Conservation (phyloP, 2,113 vertebrate genomes). For the Lipophrys pholis region DNA sequence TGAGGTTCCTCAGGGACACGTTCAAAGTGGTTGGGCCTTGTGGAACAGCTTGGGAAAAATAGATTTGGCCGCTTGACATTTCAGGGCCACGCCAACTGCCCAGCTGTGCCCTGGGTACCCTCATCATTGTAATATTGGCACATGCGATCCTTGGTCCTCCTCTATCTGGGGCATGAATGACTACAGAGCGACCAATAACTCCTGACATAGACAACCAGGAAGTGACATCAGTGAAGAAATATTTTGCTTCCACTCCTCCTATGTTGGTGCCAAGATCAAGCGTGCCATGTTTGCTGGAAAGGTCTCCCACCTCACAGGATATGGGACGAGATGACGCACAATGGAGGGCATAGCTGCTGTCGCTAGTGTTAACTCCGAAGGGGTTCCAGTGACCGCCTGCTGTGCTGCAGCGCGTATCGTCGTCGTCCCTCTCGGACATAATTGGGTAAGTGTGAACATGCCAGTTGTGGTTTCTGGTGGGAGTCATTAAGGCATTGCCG, state of each 20-base stretch:
- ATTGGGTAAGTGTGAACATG: constrained; percentile 83
- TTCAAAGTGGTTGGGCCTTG: constrained; percentile 75
- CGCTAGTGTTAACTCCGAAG: constrained; percentile 59
- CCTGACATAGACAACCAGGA: constrained; percentile 71
- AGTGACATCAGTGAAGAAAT: constrained; percentile 84
- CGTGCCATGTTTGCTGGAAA: constrained; percentile 73
- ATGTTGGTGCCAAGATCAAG: constrained; percentile 59
- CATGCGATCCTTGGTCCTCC: constrained; percentile 77
- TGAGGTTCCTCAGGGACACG: constrained; percentile 72
- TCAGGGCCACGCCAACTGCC: constrained; percentile 76
- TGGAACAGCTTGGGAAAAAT: constrained; percentile 74
- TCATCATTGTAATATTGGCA: constrained; percentile 81
- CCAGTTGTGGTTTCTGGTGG: constrained; percentile 82
- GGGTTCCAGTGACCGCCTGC: constrained; percentile 85
- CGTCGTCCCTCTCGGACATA: constrained; percentile 80
- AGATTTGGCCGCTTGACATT: constrained; percentile 61
- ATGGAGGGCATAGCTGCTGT: constrained; percentile 67
- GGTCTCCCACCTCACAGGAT: constrained; percentile 84
- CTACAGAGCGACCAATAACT: constrained; percentile 80
- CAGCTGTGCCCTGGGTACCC: constrained; percentile 49
- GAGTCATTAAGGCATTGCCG: constrained; percentile 47
- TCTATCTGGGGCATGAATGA: constrained; percentile 77
- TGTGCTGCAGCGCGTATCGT: constrained; percentile 66
- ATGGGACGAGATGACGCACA: constrained; percentile 76
- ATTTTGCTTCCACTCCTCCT: constrained; percentile 64